Evolutionary conservation across 2,888 invertebrate species (phyloP).

Genomic region (Ophion ellenae): DNA sequence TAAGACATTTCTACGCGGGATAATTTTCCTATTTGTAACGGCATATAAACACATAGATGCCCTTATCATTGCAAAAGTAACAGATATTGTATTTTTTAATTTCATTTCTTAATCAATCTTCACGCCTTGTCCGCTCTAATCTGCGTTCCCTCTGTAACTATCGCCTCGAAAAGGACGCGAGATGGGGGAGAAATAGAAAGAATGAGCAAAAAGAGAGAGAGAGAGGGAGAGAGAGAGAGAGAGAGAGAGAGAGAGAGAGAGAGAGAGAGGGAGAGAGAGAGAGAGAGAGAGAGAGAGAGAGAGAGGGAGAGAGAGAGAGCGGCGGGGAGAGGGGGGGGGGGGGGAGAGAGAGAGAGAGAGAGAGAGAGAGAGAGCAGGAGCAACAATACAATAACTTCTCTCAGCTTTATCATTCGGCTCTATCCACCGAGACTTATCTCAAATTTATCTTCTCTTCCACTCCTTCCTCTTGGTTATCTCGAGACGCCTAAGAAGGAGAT

Average conservation of each 20-base stretch:
- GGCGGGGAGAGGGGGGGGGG: not conserved
- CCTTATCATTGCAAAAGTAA: not conserved
- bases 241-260: not conserved
- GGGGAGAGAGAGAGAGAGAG: not conserved
- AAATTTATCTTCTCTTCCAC: slow-evolving; percentile 52
- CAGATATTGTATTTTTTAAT: slow-evolving; percentile 34
- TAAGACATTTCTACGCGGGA: too few relatives aligned
- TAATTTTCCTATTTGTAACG: too few relatives aligned
- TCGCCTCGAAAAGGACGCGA: slow-evolving; percentile 20
- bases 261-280: not conserved
- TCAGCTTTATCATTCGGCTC: slow-evolving; percentile 56
- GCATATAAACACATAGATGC: too few relatives aligned
- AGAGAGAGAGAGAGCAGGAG: not conserved
- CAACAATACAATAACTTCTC: slow-evolving; percentile 32
- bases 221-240: not conserved
- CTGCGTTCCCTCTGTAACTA: slow-evolving; percentile 4
- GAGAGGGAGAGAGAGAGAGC: not conserved
- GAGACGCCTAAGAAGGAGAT: slow-evolving; percentile 38
- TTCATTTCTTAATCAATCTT: slow-evolving; percentile 37
- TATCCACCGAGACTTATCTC: slow-evolving; percentile 60
- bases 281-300: not conserved
- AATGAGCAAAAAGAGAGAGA: not conserved
- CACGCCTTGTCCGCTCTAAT: not conserved
- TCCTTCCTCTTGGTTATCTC: slow-evolving; percentile 47
- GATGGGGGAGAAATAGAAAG: not conserved